Evolutionary conservation across 2,797 vertebrate genomes (phyloP).

Genomic region (Danio jaintianensis): DNA sequence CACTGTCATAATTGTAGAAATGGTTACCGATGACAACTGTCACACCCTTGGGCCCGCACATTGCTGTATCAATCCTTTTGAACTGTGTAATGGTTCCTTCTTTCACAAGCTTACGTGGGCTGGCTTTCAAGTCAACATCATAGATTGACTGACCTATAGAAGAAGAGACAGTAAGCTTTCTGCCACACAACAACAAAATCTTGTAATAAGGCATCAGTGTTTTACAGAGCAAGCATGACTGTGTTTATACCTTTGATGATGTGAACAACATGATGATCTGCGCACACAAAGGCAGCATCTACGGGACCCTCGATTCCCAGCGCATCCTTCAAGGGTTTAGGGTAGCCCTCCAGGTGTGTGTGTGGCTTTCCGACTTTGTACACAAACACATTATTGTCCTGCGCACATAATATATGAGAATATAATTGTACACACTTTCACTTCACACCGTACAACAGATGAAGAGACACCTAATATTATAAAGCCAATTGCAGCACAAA

Average conservation of each 20-base stretch:
- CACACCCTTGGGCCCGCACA: slow-evolving; percentile 67
- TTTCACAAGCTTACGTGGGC: slow-evolving; percentile 45
- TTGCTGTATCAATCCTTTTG: slow-evolving; percentile 65
- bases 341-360: slow-evolving; percentile 77
- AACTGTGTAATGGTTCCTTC: slow-evolving; percentile 37
- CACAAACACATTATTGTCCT: slow-evolving; percentile 77
- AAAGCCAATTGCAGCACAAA: neutral
- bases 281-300: slow-evolving; percentile 83
- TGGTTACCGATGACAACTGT: slow-evolving; percentile 67
- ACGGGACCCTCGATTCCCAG: slow-evolving; percentile 75
- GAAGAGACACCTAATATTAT: neutral
- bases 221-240: neutral
- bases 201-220: neutral
- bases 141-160: slow-evolving; percentile 64
- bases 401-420: neutral
- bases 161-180: slow-evolving; percentile 1
- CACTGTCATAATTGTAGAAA: slow-evolving; percentile 64
- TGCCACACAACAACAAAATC: neutral
- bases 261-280: slow-evolving; percentile 68
- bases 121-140: slow-evolving; percentile 67
- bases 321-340: slow-evolving; percentile 78
- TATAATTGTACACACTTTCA: neutral
- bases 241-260: slow-evolving; percentile 78
- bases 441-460: neutral
- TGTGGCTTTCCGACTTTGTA: slow-evolving; percentile 77